Percentiles rank a stretch among this genome's conserved stretches.
Evolutionary conservation across 2,888 invertebrate species (phyloP).

Genomic region (Parochlus steinenii): DNA sequence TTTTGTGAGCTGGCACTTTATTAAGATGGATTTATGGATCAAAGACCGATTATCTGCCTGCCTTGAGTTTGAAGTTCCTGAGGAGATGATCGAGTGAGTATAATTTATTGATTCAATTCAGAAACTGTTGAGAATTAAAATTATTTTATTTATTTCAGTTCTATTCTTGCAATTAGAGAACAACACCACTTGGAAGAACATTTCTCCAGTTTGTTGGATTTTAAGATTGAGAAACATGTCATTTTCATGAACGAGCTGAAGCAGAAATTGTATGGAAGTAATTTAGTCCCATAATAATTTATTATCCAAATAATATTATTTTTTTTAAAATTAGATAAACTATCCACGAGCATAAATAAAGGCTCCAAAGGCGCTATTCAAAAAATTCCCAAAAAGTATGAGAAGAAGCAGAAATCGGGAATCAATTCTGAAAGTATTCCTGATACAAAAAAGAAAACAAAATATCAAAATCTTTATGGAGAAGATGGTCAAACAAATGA

Average conservation of each 20-base stretch:
- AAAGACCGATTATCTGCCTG: conserved; percentile 44
- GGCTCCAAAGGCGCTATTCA: conserved; percentile 8
- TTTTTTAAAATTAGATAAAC: neutral
- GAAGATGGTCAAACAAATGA: conserved; percentile 48
- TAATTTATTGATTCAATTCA: neutral
- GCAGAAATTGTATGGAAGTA: conserved; percentile 33
- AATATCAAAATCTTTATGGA: conserved; percentile 58
- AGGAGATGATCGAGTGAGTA: conserved; percentile 49
- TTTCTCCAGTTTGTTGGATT: conserved; percentile 55
- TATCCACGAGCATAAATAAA: conserved; percentile 10
- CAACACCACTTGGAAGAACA: conserved; percentile 60
- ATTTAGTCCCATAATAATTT: conserved; percentile 8
- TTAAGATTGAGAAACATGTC: conserved; percentile 45
- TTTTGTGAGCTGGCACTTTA: neutral
- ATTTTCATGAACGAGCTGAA: conserved; percentile 45
- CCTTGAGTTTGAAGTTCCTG: conserved; percentile 48
- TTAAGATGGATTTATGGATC: conserved; percentile 48
- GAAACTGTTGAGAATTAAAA: conserved; percentile 5
- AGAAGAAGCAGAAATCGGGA: conserved; percentile 16
- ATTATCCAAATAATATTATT: conserved; percentile 18
- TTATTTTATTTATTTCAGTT: conserved; percentile 34
- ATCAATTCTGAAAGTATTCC: conserved; percentile 15
- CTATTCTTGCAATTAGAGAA: conserved; percentile 52
- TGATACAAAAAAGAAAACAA: conserved; percentile 42
- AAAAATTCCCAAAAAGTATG: conserved; percentile 18